These are phyloP conservation scores for Musca domestica DNA, from an alignment of 1,140 invertebrate genomes.

Conservation along the genomic window DNA sequence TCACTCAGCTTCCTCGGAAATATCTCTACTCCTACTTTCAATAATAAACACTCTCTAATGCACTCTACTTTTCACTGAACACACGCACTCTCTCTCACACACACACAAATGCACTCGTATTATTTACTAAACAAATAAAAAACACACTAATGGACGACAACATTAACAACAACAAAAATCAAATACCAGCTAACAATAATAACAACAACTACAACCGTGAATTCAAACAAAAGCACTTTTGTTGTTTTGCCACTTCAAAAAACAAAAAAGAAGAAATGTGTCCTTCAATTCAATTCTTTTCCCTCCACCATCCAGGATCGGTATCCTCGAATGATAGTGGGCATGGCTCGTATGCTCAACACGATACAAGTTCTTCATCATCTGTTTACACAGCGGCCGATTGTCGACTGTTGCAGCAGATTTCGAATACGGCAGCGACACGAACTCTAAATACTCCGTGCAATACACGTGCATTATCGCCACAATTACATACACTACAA, in stretches of 20 bases:
- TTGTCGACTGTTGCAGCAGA: constrained; percentile 47
- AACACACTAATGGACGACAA: too few relatives aligned
- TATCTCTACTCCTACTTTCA: too few relatives aligned
- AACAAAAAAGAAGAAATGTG: too few relatives aligned
- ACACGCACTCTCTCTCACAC: too few relatives aligned
- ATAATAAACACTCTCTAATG: too few relatives aligned
- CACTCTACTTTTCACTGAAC: too few relatives aligned
- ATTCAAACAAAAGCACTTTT: background rate
- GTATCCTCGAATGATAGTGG: constrained; percentile 84
- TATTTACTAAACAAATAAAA: too few relatives aligned
- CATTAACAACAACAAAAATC: background rate
- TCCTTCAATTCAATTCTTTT: background rate
- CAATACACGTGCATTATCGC: constrained; percentile 27
- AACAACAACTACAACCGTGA: too few relatives aligned
- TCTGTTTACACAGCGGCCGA: constrained; percentile 50
- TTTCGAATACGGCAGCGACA: constrained; percentile 50
- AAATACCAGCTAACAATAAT: too few relatives aligned
- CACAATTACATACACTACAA: constrained; percentile 30
- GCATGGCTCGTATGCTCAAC: constrained; percentile 68
- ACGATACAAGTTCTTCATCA: constrained; percentile 32
- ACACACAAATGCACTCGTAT: too few relatives aligned
- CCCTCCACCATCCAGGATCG: constrained; percentile 61
- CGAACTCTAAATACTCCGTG: constrained; percentile 33
- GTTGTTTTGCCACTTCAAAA: too few relatives aligned
- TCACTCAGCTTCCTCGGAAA: too few relatives aligned